Base-by-base conservation (phyloP, 2,797 vertebrate species). In the Alfaro cultratus region DNA sequence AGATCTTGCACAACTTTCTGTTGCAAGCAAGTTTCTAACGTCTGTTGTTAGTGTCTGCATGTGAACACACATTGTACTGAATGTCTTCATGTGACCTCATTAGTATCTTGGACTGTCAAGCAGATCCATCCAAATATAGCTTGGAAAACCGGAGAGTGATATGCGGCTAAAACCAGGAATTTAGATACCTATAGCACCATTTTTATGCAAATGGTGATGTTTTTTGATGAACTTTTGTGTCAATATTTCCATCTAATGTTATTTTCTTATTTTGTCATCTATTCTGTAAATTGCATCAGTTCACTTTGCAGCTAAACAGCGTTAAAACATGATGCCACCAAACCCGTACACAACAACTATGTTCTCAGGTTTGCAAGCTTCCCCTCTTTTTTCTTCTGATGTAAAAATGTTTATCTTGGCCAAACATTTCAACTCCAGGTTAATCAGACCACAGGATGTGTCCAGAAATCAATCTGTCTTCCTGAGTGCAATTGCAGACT, bases 101-200 rank as follows among this genome's bases (percentile, higher is more conserved):
- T 83, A 88, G 77, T 88, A 64, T 82, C 46, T 73, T 71, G 57
- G 82, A 70, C 80, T 89, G 86, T 90, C 86, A 88, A 86, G 87
- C 85, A 82, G 51, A 80, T 77, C 60, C 45, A 79, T 88, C 85
- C 86, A 75, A 82, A 81, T 85, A 87, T 83, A 89, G 84, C 73
- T 75, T 85, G 82, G 85, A 83, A 80, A 87, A 78, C 34, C 77
- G 60, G 75, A 88, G 21, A 1, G 31, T 45, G 36, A 39, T 49
- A 47, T 26, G 26, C 1, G 68, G 53, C 82, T 10, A n/a, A 68
- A 79, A 43, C 34, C 57, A 81, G 45, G 68, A 74, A 75, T 15
- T 2, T 46, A 72, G n/a, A 18, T 72, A 72, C 68, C 13, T 4
- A 15, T 29, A 72, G 41, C 41, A 16, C 68, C n/a, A 31, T 29